Evolutionary conservation across 2,888 invertebrate genomes (phyloP).

Genomic region (Ashinkailepas kermadecensis): DNA sequence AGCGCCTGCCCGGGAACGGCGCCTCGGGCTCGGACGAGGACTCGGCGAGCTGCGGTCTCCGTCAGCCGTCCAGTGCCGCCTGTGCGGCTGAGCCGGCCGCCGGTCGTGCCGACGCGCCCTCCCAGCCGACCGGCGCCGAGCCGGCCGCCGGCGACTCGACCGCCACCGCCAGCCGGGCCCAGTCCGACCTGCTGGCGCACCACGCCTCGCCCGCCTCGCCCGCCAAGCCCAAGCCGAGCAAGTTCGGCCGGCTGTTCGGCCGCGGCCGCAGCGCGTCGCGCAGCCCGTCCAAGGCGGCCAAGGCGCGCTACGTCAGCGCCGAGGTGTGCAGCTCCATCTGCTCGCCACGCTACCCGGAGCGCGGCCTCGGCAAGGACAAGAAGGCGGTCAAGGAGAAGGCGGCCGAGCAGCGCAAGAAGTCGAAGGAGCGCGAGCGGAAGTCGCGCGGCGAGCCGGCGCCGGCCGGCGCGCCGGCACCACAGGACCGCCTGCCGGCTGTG

Average conservation of each 20-base stretch:
- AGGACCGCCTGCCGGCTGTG: not conserved
- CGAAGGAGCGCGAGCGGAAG: not conserved
- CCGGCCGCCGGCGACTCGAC: too few species aligned
- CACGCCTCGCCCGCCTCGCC: not conserved
- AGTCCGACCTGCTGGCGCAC: too few species aligned
- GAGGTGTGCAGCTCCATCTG: not conserved
- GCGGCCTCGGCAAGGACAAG: not conserved
- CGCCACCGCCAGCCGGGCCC: too few species aligned
- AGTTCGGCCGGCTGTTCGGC: not conserved
- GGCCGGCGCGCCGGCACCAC: not conserved
- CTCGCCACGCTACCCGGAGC: constrained; percentile 12
- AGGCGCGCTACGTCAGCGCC: not conserved
- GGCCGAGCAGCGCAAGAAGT: not conserved
- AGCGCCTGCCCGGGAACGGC: constrained; percentile 32
- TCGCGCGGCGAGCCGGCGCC: not conserved
- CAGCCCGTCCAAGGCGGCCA: not conserved
- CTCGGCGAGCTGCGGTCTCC: constrained; percentile 26
- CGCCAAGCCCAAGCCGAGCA: not conserved
- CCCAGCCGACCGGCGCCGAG: not conserved
- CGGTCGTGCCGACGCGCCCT: not conserved
- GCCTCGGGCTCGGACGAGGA: constrained; percentile 31
- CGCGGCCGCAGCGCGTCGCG: not conserved
- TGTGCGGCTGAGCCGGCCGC: not conserved
- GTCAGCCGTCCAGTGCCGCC: not conserved
- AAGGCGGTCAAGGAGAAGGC: not conserved